Base-by-base conservation (phyloP, 2,888 invertebrate species). In the Diaperis boleti region DNA sequence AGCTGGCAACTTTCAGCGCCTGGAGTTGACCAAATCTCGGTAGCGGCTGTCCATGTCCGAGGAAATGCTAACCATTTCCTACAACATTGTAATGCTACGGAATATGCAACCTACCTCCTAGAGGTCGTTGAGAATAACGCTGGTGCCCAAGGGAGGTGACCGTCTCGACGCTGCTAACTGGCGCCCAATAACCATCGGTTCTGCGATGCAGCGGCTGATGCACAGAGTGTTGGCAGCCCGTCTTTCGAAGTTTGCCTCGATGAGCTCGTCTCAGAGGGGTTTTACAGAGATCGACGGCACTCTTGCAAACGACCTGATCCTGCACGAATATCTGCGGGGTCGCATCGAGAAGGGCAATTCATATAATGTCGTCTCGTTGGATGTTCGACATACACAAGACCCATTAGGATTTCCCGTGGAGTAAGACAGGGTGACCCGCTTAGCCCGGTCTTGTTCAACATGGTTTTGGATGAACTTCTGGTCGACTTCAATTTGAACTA, bases 371-470 rank as follows among this genome's bases (percentile, higher is more conserved):
- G 29, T 69, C 0, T 61, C 66, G 0, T 54, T 70, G 13, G 72
- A 72, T 18, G 39, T 71, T 7, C 11, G 57, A 1, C 69, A 1
- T 7, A 8, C 5, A 61, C 54, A 2, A 18, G 62, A 20, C 41
- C 55, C 0, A 64, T 75, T 3, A 29, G 11, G 5, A 65, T 74
- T 18, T 22, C 18, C 0, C 71, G 77, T 17, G 79, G 81, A 1
- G 80, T 81, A 1, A 72, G 76, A 7, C 81, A 81, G 66, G 80
- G 79, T 0, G 78, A 79, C 61, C 79, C 79, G 1, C 61, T 80
- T 8, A 77, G 77, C 1, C 67, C 68, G 1, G 0, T 60, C 8
- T 52, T 60, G 10, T 60, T 60, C 18, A 42, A 50, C n/a, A 7
- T 61, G 2, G 60, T 54, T 2, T 11, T 60, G 31, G 60, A 60